Evolutionary conservation across 2,113 vertebrate species (phyloP), one percentile per base, ranked within the genome.

Genomic region (Phyllostomus discolor): DNA sequence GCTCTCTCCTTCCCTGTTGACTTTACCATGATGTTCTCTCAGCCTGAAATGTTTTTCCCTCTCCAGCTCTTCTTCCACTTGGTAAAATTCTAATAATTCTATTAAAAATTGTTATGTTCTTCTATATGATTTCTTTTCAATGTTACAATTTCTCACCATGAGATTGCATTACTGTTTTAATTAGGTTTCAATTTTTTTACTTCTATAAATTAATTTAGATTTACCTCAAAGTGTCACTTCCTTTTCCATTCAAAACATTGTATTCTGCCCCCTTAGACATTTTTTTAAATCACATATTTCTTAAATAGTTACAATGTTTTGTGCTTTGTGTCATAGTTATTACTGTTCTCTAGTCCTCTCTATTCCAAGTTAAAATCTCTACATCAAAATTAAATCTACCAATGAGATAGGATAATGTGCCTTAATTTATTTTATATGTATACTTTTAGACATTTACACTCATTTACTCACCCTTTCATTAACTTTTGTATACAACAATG

Each of bases 1-100:
- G 41, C 10, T 80, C 14, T 26, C 57, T 66, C 41, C 54, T 5
- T 7, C 0, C 33, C 67, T 26, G 35, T 11, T 81, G 31, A 76
- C 22, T 96, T 83, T 35, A 20, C 28, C 31, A 75, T 8, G 3
- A 75, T 38, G 46, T 64, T 90, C 57, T 75, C n/a, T 86, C 16
- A n/a, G 10, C 15, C 4, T n/a, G 17, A 89, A 95, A 81, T 35
- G 17, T n/a, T 43, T 81, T 73, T 84, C 17, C 22, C 24, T 76
- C 17, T 26, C 31, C 4, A 46, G 20, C 16, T 62, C 7, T 95
- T 81, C 22, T 19, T 86, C 5, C 19, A 70, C 11, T 84, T 88
- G 41, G 79, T 46, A 95, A 81, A 64, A 86, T 81, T 91, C 48
- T 81, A 85, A 72, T 57, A 82, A 91, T 84, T 79, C 50, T 91